phyloP scores from a whole-genome alignment of 1,140 invertebrate genomes.

The Eurosta solidaginis region DNA sequence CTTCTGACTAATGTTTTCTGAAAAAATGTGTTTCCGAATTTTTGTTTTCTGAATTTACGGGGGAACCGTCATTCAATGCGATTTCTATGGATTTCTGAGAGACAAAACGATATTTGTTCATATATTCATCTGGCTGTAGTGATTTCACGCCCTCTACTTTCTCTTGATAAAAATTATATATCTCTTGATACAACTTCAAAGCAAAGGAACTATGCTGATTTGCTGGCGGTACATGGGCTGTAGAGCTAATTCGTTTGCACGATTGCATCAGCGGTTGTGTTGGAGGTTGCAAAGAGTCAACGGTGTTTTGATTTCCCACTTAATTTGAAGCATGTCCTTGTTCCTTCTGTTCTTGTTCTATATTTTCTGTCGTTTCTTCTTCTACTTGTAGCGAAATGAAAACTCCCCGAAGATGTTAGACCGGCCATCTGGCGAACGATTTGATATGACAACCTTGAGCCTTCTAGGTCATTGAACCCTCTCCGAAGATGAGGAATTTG shows the following conservation, averaged over 20 bases:
- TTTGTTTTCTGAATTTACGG: constrained; percentile 70
- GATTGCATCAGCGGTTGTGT: constrained; percentile 49
- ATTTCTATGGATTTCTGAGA: constrained; percentile 84
- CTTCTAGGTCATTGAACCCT: no score
- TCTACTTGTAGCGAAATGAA: no score
- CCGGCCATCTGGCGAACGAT: no score
- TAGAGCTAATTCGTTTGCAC: background rate
- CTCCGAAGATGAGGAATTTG: no score
- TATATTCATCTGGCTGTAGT: constrained; percentile 64
- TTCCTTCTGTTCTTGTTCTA: background rate
- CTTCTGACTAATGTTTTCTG: no score
- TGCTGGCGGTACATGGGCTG: constrained; percentile 17
- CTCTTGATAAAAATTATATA: constrained; percentile 44
- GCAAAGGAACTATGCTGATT: constrained; percentile 37
- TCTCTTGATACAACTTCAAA: constrained; percentile 48
- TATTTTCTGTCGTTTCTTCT: background rate
- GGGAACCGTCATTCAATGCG: constrained; percentile 83
- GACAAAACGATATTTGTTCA: constrained; percentile 78
- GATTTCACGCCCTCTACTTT: constrained; percentile 60
- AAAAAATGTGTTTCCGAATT: no score
- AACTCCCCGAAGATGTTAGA: no score
- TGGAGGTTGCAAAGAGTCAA: constrained; percentile 41
- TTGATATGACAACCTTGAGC: no score
- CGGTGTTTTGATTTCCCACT: no score
- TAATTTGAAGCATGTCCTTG: background rate